phyloP scores from a whole-genome alignment of 2,797 vertebrate genomes.

The Nannoperca australis region DNA sequence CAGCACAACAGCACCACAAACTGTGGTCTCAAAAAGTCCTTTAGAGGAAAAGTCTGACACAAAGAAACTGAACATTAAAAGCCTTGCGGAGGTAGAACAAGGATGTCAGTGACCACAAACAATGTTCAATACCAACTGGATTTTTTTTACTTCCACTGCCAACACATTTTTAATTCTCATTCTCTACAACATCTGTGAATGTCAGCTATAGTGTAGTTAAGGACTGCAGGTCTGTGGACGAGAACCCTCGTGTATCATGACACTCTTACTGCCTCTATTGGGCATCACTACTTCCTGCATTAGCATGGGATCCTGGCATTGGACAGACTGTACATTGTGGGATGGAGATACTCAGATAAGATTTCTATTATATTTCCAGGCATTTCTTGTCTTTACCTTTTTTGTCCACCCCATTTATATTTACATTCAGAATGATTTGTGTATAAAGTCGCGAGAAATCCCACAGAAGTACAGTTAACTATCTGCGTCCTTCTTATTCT shows the following conservation, averaged over 20 bases:
- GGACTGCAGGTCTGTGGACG: neutral
- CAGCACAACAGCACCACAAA: neutral
- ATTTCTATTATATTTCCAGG: neutral
- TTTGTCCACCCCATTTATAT: conserved; percentile 4
- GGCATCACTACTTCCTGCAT: neutral
- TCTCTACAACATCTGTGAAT: too few species aligned
- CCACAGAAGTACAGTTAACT: conserved; percentile 35
- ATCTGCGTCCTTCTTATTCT: conserved; percentile 43
- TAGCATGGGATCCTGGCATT: neutral
- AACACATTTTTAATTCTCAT: neutral
- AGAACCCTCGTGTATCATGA: neutral
- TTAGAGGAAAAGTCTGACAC: neutral
- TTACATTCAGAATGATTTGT: conserved; percentile 11
- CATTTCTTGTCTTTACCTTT: conserved; percentile 14
- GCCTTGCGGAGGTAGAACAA: neutral
- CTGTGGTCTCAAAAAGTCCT: neutral
- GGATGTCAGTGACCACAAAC: neutral
- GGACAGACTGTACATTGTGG: neutral
- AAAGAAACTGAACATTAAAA: neutral
- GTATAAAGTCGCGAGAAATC: neutral
- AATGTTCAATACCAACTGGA: too few species aligned
- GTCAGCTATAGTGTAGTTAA: neutral
- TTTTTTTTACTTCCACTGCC: neutral
- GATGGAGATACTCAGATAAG: neutral
- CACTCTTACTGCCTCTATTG: neutral